phyloP scores from a whole-genome alignment of 2,888 invertebrate genomes.

The Balanococcus diminutus region DNA sequence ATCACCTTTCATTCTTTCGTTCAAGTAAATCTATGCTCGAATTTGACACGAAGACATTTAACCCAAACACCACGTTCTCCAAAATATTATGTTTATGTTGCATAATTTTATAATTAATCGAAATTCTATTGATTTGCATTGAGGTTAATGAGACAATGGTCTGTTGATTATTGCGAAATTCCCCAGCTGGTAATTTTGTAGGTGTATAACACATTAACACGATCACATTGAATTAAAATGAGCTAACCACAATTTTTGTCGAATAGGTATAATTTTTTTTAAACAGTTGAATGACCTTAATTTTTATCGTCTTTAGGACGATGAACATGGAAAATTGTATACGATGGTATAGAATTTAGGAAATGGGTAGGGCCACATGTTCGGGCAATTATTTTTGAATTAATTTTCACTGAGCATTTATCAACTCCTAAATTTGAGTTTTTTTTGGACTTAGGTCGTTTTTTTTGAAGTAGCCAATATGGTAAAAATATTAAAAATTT shows the following conservation, averaged over 20 bases:
- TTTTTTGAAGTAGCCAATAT: too few species aligned
- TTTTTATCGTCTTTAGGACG: not conserved
- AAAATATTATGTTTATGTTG: not conserved
- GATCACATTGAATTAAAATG: not conserved
- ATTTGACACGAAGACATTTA: not conserved
- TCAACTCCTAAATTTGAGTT: too few species aligned
- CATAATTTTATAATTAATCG: not conserved
- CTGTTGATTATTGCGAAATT: slow-evolving; percentile 10
- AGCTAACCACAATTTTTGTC: not conserved
- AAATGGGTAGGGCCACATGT: too few species aligned
- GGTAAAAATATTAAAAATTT: too few species aligned
- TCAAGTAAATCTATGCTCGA: not conserved
- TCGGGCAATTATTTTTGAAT: too few species aligned
- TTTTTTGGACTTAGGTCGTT: too few species aligned
- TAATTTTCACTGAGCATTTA: too few species aligned
- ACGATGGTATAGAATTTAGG: too few species aligned
- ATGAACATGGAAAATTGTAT: not conserved
- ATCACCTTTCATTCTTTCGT: not conserved
- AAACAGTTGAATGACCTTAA: not conserved
- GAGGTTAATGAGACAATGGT: slow-evolving; percentile 6
- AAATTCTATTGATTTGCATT: not conserved
- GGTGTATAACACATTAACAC: not conserved
- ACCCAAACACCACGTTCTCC: not conserved
- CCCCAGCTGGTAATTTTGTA: not conserved
- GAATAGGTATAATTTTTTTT: not conserved